These are phyloP conservation scores for Argyrosomus japonicus DNA, from an alignment of 2,113 vertebrate species.

Conservation along the genomic window DNA sequence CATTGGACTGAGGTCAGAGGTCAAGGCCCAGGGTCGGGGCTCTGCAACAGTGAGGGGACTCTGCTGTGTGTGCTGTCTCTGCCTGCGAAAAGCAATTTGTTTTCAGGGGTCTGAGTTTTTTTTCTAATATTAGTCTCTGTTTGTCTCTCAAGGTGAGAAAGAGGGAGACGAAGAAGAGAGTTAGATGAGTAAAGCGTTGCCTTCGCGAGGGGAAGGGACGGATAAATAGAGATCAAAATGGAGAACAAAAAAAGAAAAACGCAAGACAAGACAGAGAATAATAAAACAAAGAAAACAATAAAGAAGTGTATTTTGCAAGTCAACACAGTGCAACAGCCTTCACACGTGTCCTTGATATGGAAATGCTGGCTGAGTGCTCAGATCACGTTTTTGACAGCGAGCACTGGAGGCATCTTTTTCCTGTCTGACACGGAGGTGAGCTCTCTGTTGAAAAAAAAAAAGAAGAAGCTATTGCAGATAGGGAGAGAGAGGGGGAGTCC, in stretches of 20 bases:
- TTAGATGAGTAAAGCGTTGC: slow-evolving; percentile 15
- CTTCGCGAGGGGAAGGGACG: background rate
- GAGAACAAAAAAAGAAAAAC: background rate
- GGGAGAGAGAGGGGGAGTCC: slow-evolving; percentile 45
- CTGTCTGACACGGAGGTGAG: slow-evolving; percentile 60
- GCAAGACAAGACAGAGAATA: slow-evolving; percentile 24
- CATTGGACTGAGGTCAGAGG: slow-evolving; percentile 56
- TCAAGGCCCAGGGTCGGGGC: slow-evolving; percentile 31
- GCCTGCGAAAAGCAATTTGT: slow-evolving; percentile 66
- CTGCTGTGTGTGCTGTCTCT: slow-evolving; percentile 34
- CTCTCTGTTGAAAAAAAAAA: slow-evolving; percentile 49
- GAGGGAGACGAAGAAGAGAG: background rate
- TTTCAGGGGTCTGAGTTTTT: slow-evolving; percentile 32
- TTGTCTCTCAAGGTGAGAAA: slow-evolving; percentile 47
- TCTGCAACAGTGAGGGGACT: slow-evolving; percentile 25
- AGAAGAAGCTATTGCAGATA: slow-evolving; percentile 23
- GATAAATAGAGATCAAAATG: slow-evolving; percentile 44
- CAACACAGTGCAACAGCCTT: slow-evolving; percentile 47
- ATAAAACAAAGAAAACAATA: slow-evolving; percentile 48
- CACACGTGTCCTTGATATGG: slow-evolving; percentile 72
- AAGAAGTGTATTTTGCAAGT: slow-evolving; percentile 58
- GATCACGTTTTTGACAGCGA: slow-evolving; percentile 59
- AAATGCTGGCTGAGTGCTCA: slow-evolving; percentile 49
- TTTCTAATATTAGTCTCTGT: background rate
- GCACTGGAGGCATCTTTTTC: slow-evolving; percentile 46